These are phyloP conservation scores for Carduelis carduelis DNA, from an alignment of 2,797 vertebrate species.

Conservation along the genomic window DNA sequence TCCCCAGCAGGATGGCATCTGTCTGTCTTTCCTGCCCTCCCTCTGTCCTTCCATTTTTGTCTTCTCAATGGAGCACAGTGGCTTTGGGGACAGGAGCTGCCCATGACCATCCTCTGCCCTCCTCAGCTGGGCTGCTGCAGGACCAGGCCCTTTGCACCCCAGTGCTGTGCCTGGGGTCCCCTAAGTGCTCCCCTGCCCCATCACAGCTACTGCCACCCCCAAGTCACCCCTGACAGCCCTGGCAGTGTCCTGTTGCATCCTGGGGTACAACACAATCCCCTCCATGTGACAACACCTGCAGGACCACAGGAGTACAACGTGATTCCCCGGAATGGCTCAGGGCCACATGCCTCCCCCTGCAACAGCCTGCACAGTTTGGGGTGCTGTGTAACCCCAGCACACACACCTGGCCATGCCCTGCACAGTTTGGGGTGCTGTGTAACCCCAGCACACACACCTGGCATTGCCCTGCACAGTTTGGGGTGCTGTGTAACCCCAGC, in stretches of 20 bases:
- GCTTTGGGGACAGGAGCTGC: neutral
- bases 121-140: neutral
- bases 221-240: neutral
- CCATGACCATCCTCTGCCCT: rapidly evolving
- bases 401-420: neutral
- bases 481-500: too few species aligned
- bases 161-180: neutral
- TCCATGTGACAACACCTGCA: rapidly evolving
- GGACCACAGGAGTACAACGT: rapidly evolving
- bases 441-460: too few species aligned
- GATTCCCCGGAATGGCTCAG: neutral
- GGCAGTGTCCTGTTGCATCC: neutral
- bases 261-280: neutral
- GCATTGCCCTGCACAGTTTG: rapidly evolving
- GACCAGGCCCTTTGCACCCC: neutral
- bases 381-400: rapidly evolving
- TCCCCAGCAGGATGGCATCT: neutral
- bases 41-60: neutral
- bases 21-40: neutral
- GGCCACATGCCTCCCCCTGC: neutral
- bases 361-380: rapidly evolving
- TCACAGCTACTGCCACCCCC: neutral
- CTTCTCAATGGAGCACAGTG: neutral
- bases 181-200: neutral
- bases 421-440: rapidly evolving